Percentiles rank a stretch among this genome's conserved stretches.
These are phyloP conservation scores for Chloroceryle amazona DNA, from an alignment of 2,797 vertebrate species.

Conservation along the genomic window DNA sequence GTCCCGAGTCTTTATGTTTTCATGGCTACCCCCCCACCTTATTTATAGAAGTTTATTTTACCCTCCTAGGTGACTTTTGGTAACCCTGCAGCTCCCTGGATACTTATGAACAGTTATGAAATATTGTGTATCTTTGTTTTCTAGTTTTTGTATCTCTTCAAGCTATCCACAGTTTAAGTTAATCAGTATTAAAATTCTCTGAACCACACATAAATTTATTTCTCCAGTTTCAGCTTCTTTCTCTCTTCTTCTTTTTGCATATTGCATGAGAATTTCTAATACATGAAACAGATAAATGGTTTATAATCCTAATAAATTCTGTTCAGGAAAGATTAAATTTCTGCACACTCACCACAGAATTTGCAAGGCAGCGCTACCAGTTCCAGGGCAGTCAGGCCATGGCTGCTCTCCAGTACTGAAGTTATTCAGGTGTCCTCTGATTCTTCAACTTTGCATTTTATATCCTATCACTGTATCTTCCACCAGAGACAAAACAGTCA, in stretches of 20 bases:
- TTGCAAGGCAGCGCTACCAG: background rate
- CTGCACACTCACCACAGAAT: background rate
- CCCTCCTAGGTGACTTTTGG: background rate
- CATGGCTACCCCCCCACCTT: background rate
- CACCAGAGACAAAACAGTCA: background rate
- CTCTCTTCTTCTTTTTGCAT: background rate
- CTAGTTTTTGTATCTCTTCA: background rate
- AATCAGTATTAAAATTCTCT: background rate
- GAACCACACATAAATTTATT: background rate
- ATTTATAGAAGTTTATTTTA: background rate
- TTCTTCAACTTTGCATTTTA: background rate
- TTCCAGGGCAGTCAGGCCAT: background rate
- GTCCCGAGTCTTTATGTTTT: background rate
- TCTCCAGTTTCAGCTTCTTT: background rate
- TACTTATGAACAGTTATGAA: background rate
- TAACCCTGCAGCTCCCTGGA: background rate
- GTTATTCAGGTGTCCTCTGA: conserved; percentile 1
- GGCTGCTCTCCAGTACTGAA: background rate
- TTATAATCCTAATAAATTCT: conserved; percentile 43
- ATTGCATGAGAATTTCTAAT: background rate
- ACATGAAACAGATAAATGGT: background rate
- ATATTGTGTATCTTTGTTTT: background rate
- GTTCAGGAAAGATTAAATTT: conserved; percentile 11
- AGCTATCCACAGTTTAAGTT: background rate
- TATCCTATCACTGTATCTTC: background rate